Conservation (phyloP, 2,797 vertebrate species). For the Aldrovandia affinis region DNA sequence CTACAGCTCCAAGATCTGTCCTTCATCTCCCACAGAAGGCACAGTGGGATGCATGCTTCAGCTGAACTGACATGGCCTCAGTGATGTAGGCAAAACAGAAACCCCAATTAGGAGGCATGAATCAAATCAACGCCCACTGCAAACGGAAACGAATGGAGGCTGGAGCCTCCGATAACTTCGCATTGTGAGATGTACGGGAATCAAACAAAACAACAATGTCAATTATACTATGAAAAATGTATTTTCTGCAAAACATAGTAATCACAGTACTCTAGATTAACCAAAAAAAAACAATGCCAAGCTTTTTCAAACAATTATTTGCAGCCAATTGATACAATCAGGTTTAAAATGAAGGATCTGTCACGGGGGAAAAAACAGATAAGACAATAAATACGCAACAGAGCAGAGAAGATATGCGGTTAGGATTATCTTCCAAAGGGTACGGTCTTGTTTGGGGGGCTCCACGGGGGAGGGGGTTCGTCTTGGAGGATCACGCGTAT, state of each 20-base stretch:
- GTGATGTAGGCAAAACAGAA: no score
- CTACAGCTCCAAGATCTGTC: no score
- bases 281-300: background rate
- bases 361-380: background rate
- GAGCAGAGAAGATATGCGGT: background rate
- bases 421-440: slow-evolving; percentile 73
- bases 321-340: background rate
- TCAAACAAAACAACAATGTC: background rate
- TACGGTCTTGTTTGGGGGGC: slow-evolving; percentile 86
- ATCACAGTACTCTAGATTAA: background rate
- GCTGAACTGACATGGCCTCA: no score
- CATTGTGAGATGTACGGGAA: background rate
- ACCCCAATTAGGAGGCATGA: no score
- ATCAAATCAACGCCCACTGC: no score
- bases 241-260: background rate
- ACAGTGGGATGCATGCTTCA: no score
- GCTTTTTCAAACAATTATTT: background rate
- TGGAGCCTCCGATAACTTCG: no score
- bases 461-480: slow-evolving; percentile 82
- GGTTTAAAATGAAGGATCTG: background rate
- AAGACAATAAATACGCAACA: background rate
- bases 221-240: background rate
- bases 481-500: slow-evolving; percentile 67
- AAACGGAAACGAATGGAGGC: no score
- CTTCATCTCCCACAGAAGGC: no score